phyloP scores from a whole-genome alignment of 1,140 invertebrate species.

The Phymorhynchus buccinoides region DNA sequence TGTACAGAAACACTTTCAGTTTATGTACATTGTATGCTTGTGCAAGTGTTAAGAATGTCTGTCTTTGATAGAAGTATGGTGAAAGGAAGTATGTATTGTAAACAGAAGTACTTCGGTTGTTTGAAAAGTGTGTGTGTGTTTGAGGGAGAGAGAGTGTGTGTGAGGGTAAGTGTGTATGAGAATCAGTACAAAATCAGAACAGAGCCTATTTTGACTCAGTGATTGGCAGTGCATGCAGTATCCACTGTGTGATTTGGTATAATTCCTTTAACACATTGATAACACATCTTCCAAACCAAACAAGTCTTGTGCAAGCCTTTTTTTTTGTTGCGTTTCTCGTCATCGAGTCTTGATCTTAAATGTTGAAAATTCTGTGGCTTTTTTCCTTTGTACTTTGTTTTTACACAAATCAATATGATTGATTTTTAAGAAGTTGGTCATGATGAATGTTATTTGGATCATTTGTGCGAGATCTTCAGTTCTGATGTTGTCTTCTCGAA shows the following conservation, averaged over 20 bases:
- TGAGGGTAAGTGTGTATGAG: not conserved
- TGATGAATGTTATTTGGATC: not conserved
- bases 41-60: no score
- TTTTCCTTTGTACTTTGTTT: not conserved
- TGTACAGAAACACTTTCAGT: no score
- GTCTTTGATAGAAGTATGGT: no score
- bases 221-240: not conserved
- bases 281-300: not conserved
- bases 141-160: not conserved
- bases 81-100: no score
- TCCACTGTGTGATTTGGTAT: not conserved
- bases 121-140: no score
- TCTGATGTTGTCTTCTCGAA: not conserved
- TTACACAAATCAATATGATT: not conserved
- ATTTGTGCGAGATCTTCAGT: slow-evolving; percentile 1
- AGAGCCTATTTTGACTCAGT: not conserved
- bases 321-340: not conserved
- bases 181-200: not conserved
- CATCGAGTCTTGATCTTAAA: not conserved
- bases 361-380: not conserved
- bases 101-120: no score
- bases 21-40: no score
- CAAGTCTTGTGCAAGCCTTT: slow-evolving; percentile 1
- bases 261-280: not conserved
- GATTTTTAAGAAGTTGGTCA: not conserved